Base-by-base conservation (phyloP, 2,888 invertebrate genomes). In the Caprella mutica region DNA sequence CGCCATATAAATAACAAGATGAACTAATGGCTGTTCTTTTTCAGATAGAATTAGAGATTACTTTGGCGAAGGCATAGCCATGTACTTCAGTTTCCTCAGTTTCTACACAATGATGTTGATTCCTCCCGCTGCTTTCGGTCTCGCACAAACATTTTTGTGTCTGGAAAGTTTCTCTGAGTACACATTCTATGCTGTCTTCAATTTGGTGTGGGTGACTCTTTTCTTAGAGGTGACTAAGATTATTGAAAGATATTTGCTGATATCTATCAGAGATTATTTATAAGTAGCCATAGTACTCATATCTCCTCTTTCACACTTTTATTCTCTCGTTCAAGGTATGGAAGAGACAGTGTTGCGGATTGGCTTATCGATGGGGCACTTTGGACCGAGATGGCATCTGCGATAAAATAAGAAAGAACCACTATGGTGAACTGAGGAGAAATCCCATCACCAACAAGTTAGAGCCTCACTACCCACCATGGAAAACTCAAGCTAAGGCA, bases 321-420 rank as follows among this genome's bases (percentile, higher is more conserved):
- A 1, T 12, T 21, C 14, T 30, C 19, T 17, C 26, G 29, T 27
- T 71, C 30, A 72, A 82, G 77, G 67, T 80, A 27, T 86, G 86
- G 86, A 83, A 82, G 69, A 76, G 84, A 40, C 80, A 79, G 69
- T 81, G 83, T 67, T 81, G 81, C 30, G 82, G 80, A 60, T 73
- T 83, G 50, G 81, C 84, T 1, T 85, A 81, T 71, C 76, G 77
- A 58, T 86, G 85, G 85, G 85, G 85, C 26, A 84, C 84, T n/a
- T 80, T 84, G 53, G 78, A 80, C 44, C 81, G 82, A 79, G 80
- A 79, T 9, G 26, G 71, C 33, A 80, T 81, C 68, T 72, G 73
- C 53, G 81, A 82, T 67, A 83, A 85, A 0, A 35, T 56, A 5
- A 73, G 85, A 58, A 77, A 84, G 5, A 80, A 80, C 52, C 85